Percentiles rank a stretch among this genome's conserved stretches.
Evolutionary conservation across 2,888 invertebrate genomes (phyloP).

Genomic region (Watsonalla cultraria): DNA sequence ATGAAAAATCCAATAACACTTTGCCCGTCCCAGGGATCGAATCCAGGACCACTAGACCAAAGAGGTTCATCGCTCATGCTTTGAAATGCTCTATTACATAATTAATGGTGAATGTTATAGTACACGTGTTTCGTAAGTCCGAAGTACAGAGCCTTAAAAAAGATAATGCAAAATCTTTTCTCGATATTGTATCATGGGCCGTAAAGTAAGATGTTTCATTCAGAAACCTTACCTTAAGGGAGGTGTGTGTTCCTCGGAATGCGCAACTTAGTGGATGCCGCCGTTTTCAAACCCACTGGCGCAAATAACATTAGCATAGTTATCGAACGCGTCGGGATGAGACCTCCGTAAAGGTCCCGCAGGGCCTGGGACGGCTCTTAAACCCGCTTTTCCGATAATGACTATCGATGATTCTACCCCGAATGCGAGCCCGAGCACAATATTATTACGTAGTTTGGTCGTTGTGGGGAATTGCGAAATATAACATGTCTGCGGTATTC

Average conservation of each 20-base stretch:
- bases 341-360: slow-evolving; percentile 73
- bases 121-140: not conserved
- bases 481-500: slow-evolving; percentile 59
- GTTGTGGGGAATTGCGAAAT: slow-evolving; percentile 67
- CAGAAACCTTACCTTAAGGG: slow-evolving; percentile 44
- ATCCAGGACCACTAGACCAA: too few relatives aligned
- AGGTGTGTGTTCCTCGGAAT: slow-evolving; percentile 46
- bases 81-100: too few relatives aligned
- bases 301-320: slow-evolving; percentile 79
- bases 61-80: too few relatives aligned
- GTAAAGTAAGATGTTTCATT: slow-evolving; percentile 51
- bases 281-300: slow-evolving; percentile 69
- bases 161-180: slow-evolving; percentile 43
- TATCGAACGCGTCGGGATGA: slow-evolving; percentile 75
- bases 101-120: not conserved
- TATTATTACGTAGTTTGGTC: slow-evolving; percentile 72
- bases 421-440: slow-evolving; percentile 66
- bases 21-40: too few relatives aligned
- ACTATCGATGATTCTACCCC: slow-evolving; percentile 75
- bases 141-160: not conserved
- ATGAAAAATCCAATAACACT: too few relatives aligned
- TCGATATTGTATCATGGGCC: slow-evolving; percentile 39
- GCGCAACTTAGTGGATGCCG: slow-evolving; percentile 60
- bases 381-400: slow-evolving; percentile 76
- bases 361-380: slow-evolving; percentile 70